Conservation (phyloP, 2,888 invertebrate genomes). For the Entomobrya proxima region DNA sequence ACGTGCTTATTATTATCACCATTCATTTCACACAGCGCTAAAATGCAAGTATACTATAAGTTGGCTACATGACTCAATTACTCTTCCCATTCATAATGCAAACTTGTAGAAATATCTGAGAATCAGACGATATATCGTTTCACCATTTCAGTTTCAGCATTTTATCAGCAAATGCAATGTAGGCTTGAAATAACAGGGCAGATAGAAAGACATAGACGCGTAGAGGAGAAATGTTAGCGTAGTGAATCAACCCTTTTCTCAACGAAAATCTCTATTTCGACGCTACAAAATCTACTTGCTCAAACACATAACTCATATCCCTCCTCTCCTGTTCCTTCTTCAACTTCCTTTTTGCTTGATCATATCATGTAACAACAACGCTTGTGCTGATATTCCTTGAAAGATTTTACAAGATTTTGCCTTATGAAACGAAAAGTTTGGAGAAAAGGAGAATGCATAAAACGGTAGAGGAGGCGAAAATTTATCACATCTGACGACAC, state of each 20-base stretch:
- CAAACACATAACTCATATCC: conserved; percentile 33
- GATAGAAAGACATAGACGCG: not conserved
- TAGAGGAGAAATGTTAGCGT: conserved; percentile 1
- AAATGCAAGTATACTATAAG: not conserved
- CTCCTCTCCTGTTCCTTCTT: not conserved
- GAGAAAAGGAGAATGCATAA: not conserved
- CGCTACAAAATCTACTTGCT: not conserved
- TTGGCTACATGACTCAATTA: conserved; percentile 21
- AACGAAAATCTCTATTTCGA: not conserved
- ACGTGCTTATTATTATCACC: not conserved
- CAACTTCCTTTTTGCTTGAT: conserved; percentile 21
- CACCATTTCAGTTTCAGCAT: conserved; percentile 7
- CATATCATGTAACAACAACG: not conserved
- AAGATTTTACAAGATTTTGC: conserved; percentile 2
- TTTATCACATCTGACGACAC: conserved; percentile 53
- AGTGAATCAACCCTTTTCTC: conserved; percentile 2
- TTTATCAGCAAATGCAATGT: conserved; percentile 5
- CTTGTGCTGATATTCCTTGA: not conserved
- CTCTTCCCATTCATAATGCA: conserved; percentile 47
- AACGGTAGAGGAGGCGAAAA: not conserved
- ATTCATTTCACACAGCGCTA: not conserved
- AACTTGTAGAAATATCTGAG: conserved; percentile 24
- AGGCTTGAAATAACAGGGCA: not conserved
- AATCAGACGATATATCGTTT: conserved; percentile 20
- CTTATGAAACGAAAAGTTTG: not conserved